Conservation (phyloP, 2,797 vertebrate genomes). For the Labeo calbasu region DNA sequence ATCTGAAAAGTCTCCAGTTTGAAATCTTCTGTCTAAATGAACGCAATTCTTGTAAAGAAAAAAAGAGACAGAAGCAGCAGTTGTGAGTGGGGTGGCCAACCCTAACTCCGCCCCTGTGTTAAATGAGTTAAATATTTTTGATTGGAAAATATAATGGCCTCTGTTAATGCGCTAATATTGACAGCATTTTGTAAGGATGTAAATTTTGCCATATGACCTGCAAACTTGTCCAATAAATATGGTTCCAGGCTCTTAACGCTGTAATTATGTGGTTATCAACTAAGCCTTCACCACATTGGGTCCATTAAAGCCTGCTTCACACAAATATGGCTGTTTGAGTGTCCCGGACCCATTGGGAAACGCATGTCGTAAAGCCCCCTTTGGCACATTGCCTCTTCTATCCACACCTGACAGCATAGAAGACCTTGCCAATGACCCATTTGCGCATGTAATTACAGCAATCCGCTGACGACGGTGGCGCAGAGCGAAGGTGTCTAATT, state of each 20-base stretch:
- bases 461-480: conserved; percentile 38
- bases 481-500: conserved; percentile 54
- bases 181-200: neutral
- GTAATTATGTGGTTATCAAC: conserved; percentile 15
- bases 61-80: no score
- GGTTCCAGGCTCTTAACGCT: conserved; percentile 8
- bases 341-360: conserved; percentile 20
- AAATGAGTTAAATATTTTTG: no score
- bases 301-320: conserved; percentile 50
- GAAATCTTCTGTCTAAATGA: no score
- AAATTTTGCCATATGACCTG: conserved; percentile 12
- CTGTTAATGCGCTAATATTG: no score
- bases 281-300: conserved; percentile 27
- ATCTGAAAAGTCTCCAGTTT: no score
- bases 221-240: neutral
- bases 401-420: conserved; percentile 50
- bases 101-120: no score
- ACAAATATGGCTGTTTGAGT: conserved; percentile 46
- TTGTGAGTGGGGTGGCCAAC: no score
- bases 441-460: conserved; percentile 59
- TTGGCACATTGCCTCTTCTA: conserved; percentile 46
- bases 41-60: no score
- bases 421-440: conserved; percentile 53
- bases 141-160: no score
- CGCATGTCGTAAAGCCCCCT: conserved; percentile 21